These are phyloP conservation scores for Hucho hucho DNA, from an alignment of 2,113 vertebrate genomes.

Conservation along the genomic window DNA sequence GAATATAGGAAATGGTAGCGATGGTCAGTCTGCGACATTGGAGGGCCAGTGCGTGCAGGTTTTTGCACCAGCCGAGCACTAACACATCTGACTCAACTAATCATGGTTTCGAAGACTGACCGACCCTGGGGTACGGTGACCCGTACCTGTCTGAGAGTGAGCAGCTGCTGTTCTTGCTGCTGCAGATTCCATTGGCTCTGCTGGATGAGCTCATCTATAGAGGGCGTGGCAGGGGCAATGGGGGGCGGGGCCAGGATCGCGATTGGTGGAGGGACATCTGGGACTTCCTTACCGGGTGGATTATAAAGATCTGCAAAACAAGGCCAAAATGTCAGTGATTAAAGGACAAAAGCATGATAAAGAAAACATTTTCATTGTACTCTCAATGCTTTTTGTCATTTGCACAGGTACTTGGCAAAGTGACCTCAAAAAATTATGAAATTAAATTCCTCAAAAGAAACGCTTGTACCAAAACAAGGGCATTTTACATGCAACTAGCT, in stretches of 20 bases:
- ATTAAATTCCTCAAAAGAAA: neutral
- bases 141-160: constrained; percentile 88
- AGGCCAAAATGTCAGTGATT: constrained; percentile 2
- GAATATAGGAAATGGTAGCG: no score
- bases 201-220: constrained; percentile 91
- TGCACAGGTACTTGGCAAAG: neutral
- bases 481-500: constrained; percentile 12
- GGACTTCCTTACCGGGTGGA: constrained; percentile 80
- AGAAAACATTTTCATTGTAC: neutral
- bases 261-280: constrained; percentile 74
- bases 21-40: no score
- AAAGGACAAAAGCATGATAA: neutral
- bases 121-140: neutral
- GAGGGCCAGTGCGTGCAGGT: neutral
- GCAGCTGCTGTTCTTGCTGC: constrained; percentile 97
- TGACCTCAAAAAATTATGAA: neutral
- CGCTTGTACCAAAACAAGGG: neutral
- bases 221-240: constrained; percentile 65
- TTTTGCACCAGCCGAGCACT: no score
- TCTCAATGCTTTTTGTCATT: neutral
- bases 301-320: constrained; percentile 83
- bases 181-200: constrained; percentile 98
- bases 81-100: neutral
- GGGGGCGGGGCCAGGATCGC: constrained; percentile 70
- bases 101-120: neutral